A percentile compares a stretch with the other conserved stretches of the same genome.
phyloP scores from a whole-genome alignment of 2,797 vertebrate genomes.

The Coracias cyanogaster region DNA sequence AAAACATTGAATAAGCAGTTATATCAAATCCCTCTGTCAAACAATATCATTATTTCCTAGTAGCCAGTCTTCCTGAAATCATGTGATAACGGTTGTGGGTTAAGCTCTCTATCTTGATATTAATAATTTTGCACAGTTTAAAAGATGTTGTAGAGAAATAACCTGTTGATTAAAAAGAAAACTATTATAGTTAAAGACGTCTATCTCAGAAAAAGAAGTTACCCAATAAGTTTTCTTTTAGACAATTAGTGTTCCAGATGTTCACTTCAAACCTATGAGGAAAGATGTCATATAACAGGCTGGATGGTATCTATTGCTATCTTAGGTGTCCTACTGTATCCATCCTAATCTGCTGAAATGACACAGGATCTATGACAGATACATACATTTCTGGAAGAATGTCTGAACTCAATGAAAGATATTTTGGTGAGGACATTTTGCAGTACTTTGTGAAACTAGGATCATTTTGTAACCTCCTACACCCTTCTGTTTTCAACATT shows the following conservation, averaged over 20 bases:
- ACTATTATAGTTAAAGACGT: conserved; percentile 40
- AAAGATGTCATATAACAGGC: neutral
- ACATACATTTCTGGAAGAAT: neutral
- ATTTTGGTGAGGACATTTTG: neutral
- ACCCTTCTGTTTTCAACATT: neutral
- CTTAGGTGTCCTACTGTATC: neutral
- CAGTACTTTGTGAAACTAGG: neutral
- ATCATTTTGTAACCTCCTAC: neutral
- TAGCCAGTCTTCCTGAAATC: conserved; percentile 51
- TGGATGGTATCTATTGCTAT: neutral
- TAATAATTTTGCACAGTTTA: conserved; percentile 36
- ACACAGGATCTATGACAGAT: neutral
- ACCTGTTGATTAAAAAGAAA: conserved; percentile 33
- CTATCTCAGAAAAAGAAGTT: neutral
- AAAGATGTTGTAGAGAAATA: conserved; percentile 10
- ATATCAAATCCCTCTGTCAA: conserved; percentile 53
- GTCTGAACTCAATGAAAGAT: no score
- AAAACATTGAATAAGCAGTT: conserved; percentile 62
- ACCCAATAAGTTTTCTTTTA: neutral
- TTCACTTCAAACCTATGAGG: neutral
- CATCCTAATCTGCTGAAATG: neutral
- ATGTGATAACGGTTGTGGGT: conserved; percentile 41
- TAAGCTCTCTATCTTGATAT: conserved; percentile 54
- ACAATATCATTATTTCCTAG: conserved; percentile 61
- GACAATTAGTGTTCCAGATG: neutral